Evolutionary conservation across 2,888 invertebrate species (phyloP), one percentile per base, ranked within the genome.

Genomic region (Vannuccia rotundouncinata): DNA sequence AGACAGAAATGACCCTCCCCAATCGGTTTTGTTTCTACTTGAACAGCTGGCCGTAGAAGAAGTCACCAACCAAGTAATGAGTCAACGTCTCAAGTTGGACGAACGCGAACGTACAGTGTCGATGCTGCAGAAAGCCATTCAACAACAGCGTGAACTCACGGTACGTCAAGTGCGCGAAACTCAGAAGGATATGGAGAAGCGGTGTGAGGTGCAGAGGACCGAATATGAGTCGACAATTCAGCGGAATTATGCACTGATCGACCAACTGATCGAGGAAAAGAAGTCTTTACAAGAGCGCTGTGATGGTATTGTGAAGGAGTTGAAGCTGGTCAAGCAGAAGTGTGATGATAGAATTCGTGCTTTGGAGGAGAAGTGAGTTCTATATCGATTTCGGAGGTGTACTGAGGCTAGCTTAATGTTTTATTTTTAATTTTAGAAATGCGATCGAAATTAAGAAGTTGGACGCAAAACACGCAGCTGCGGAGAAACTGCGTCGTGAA

Each of bases 201-300:
- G 87, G 73, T 82, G 88, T 29, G 85, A 86, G 82, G 83, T 85
- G 10, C 88, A 88, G 84, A 87, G 88, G 82, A 85, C 85, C 31
- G 87, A 88, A 82, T 88, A 88, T 83, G 88, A 88, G 80, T 85
- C 86, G 77, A 85, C 88, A 1, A 86, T 88, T 45, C 87, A 88
- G 81, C 83, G 88, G 80, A 88, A 88, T 83, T 83, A 88, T n/a
- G 84, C 85, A 25, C 88, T 88, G 81, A 88, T 88, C 79, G 88
- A 88, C 83, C 88, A 88, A 87, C 83, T 88, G 81, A 88, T 88
- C 78, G 88, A 88, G 83, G 88, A 88, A 83, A 88, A 88, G 84
- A 88, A 88, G 82, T 82, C 80, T 0, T 83, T 88, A 76, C 84
- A 85, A 81, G 88, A 88, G 79, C 86, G 86, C 82, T 88, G 88